A percentile compares a stretch with the other conserved stretches of the same genome.
Evolutionary conservation across 2,797 vertebrate genomes (phyloP).

Genomic region (Eulemur coronatus): DNA sequence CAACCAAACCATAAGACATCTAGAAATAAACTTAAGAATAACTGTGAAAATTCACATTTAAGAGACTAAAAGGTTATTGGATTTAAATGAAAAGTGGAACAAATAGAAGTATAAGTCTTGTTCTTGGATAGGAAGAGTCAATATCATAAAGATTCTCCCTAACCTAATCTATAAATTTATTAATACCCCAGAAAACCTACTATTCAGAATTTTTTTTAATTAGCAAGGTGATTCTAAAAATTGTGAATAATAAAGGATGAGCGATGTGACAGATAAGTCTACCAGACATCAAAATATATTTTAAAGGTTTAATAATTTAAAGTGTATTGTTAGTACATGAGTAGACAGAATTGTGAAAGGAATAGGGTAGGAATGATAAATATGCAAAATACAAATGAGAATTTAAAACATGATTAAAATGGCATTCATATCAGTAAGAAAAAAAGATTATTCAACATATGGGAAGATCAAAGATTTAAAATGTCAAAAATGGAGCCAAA

Average conservation of each 20-base stretch:
- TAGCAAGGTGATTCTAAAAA: not conserved
- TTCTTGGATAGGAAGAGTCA: not conserved
- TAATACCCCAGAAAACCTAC: not conserved
- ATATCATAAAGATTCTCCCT: not conserved
- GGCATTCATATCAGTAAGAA: not conserved
- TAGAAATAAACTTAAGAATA: not conserved
- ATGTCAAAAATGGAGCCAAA: not conserved
- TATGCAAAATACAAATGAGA: not conserved
- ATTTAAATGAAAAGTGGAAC: not conserved
- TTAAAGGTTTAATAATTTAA: not conserved
- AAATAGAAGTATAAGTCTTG: not conserved
- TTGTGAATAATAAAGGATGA: not conserved
- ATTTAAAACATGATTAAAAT: not conserved
- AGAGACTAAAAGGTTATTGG: not conserved
- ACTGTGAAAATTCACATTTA: not conserved
- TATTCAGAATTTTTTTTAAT: not conserved
- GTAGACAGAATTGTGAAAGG: not conserved
- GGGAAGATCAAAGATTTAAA: not conserved
- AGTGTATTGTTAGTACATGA: not conserved
- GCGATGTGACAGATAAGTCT: not conserved
- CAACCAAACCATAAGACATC: not conserved
- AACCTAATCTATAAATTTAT: not conserved
- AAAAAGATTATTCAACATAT: not conserved
- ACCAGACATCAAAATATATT: not conserved
- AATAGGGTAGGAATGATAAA: not conserved